These are phyloP conservation scores for Druon quercuslanigerum DNA, from an alignment of 1,140 invertebrate species.

Conservation along the genomic window DNA sequence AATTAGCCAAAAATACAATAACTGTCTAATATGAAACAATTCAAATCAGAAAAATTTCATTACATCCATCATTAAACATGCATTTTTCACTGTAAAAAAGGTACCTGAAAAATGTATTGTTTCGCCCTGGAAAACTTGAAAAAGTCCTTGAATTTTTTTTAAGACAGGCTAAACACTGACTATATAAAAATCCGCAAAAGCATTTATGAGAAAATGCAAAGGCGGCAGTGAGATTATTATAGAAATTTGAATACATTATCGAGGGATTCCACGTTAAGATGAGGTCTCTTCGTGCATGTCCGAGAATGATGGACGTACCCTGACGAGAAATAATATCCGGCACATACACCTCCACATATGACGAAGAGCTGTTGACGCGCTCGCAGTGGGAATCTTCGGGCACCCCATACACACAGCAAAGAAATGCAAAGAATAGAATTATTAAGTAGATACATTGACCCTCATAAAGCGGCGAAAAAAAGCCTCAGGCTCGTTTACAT, in stretches of 20 bases:
- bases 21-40: too few relatives aligned
- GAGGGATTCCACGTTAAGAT: constrained; percentile 10
- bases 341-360: constrained; percentile 34
- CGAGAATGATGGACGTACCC: constrained; percentile 54
- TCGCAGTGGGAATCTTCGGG: constrained; percentile 39
- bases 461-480: constrained; percentile 14
- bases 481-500: constrained; percentile 12
- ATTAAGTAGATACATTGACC: constrained; percentile 47
- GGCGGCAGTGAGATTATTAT: background rate
- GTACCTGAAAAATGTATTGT: too few relatives aligned
- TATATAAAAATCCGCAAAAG: too few relatives aligned
- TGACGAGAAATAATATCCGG: constrained; percentile 52
- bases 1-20: too few relatives aligned
- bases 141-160: too few relatives aligned
- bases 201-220: constrained; percentile 9
- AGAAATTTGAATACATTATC: constrained; percentile 31
- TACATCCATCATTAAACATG: too few relatives aligned
- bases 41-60: too few relatives aligned
- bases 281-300: constrained; percentile 28
- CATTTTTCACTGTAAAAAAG: too few relatives aligned
- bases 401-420: constrained; percentile 33
- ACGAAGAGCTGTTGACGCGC: constrained; percentile 47
- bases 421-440: constrained; percentile 48
- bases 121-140: too few relatives aligned
- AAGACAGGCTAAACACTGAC: too few relatives aligned